A percentile compares a stretch with the other conserved stretches of the same genome.
phyloP scores from a whole-genome alignment of 2,888 invertebrate genomes.

The Sclerodermus sp. region DNA sequence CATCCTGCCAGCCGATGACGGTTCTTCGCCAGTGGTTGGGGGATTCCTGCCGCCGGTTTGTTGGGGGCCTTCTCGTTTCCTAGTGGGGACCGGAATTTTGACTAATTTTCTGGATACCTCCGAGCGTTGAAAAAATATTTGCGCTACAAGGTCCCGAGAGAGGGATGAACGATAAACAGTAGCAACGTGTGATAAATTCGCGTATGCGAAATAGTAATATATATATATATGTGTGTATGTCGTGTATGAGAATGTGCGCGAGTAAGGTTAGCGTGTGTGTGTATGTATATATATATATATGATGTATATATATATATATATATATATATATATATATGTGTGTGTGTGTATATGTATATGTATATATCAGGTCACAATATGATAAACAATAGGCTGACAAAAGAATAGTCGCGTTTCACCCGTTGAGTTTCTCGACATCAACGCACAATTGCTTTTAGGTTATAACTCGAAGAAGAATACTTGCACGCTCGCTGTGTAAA shows the following conservation, averaged over 20 bases:
- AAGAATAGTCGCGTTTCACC: slow-evolving; percentile 3
- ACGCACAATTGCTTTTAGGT: slow-evolving; percentile 28
- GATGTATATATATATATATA: too few relatives aligned
- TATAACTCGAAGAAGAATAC: slow-evolving; percentile 15
- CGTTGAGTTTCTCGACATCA: slow-evolving; percentile 14
- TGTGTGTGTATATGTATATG: too few relatives aligned
- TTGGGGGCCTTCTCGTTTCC: slow-evolving; percentile 78
- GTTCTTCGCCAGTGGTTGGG: slow-evolving; percentile 47
- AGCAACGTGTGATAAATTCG: background rate
- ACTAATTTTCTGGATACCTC: slow-evolving; percentile 52
- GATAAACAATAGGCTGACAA: too few relatives aligned
- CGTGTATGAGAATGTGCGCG: too few relatives aligned
- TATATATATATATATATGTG: too few relatives aligned
- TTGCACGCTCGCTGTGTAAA: slow-evolving; percentile 14
- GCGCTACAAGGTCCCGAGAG: slow-evolving; percentile 4
- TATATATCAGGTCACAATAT: too few relatives aligned
- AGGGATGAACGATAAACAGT: background rate
- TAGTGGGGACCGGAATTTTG: slow-evolving; percentile 87
- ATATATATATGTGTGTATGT: too few relatives aligned
- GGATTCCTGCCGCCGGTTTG: slow-evolving; percentile 64
- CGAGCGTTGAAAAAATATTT: slow-evolving; percentile 26
- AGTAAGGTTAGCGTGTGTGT: too few relatives aligned
- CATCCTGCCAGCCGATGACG: slow-evolving; percentile 63
- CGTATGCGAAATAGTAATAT: too few relatives aligned
- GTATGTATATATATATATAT: too few relatives aligned